These are phyloP conservation scores for Bombylius major DNA, from an alignment of 2,888 invertebrate species.

Conservation along the genomic window DNA sequence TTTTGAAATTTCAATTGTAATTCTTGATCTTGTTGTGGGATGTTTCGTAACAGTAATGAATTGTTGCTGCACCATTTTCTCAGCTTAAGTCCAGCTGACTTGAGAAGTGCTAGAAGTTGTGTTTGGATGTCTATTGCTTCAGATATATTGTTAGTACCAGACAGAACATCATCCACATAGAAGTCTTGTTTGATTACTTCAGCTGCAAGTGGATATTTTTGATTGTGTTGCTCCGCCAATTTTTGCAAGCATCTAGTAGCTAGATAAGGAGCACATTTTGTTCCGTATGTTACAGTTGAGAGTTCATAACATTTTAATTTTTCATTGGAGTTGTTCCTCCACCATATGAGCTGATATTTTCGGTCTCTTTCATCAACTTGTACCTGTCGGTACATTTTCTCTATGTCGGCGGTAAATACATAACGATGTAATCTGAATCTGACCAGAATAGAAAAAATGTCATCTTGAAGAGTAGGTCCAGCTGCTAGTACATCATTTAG, in stretches of 20 bases:
- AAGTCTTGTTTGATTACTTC: constrained; percentile 38
- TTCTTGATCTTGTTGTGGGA: too few species aligned
- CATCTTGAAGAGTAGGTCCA: too few species aligned
- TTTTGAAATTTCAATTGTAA: too few species aligned
- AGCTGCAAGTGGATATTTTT: constrained; percentile 39
- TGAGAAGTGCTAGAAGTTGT: neutral
- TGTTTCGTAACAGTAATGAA: neutral
- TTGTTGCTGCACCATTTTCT: neutral
- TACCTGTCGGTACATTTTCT: too few species aligned
- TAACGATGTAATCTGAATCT: too few species aligned
- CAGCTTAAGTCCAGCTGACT: neutral
- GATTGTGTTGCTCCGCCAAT: constrained; percentile 37
- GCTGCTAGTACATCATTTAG: too few species aligned
- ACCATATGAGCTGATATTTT: constrained; percentile 33
- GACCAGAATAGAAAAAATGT: too few species aligned
- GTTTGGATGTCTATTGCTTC: constrained; percentile 7
- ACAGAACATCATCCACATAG: constrained; percentile 35
- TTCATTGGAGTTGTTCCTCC: constrained; percentile 28
- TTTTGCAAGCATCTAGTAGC: constrained; percentile 28
- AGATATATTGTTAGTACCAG: constrained; percentile 36
- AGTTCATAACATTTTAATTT: constrained; percentile 23
- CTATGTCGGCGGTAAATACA: too few species aligned
- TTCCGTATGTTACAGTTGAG: constrained; percentile 6
- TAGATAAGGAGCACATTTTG: constrained; percentile 30
- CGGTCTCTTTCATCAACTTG: too few species aligned